phyloP scores from a whole-genome alignment of 2,888 invertebrate genomes.

The Bimastos eiseni region DNA sequence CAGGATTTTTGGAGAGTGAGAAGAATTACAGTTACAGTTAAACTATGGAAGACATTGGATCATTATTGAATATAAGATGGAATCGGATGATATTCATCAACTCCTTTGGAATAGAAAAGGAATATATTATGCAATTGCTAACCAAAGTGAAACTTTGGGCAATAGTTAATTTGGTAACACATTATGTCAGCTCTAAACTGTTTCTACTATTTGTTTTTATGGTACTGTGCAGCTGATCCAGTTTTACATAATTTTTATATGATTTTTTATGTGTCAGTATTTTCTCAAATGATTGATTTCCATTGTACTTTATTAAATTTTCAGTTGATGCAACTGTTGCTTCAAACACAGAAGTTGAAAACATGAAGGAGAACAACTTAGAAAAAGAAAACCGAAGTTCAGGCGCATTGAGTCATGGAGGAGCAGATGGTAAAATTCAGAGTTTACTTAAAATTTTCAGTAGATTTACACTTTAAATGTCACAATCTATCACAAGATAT shows the following conservation, averaged over 20 bases:
- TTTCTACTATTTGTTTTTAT: not conserved
- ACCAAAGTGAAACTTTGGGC: not conserved
- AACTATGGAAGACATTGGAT: not conserved
- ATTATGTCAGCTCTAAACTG: not conserved
- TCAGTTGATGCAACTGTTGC: not conserved
- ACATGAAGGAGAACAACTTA: constrained; percentile 13
- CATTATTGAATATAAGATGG: too few relatives aligned
- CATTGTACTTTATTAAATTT: not conserved
- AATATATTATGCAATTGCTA: not conserved
- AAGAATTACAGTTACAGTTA: not conserved
- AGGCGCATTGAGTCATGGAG: not conserved
- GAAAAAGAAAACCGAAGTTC: not conserved
- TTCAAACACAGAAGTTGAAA: not conserved
- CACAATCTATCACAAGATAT: too few relatives aligned
- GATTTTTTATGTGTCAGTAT: not conserved
- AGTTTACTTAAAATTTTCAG: too few relatives aligned
- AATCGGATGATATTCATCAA: too few relatives aligned
- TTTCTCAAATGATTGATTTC: not conserved
- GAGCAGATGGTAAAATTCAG: too few relatives aligned
- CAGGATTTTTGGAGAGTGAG: not conserved
- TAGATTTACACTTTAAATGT: too few relatives aligned
- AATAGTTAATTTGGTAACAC: not conserved
- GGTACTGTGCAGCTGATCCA: not conserved
- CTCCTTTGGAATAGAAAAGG: too few relatives aligned
- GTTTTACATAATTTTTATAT: not conserved